Evolutionary conservation across 1,140 invertebrate species (phyloP), one percentile per base, ranked within the genome.

Genomic region (Aphidius gifuensis): DNA sequence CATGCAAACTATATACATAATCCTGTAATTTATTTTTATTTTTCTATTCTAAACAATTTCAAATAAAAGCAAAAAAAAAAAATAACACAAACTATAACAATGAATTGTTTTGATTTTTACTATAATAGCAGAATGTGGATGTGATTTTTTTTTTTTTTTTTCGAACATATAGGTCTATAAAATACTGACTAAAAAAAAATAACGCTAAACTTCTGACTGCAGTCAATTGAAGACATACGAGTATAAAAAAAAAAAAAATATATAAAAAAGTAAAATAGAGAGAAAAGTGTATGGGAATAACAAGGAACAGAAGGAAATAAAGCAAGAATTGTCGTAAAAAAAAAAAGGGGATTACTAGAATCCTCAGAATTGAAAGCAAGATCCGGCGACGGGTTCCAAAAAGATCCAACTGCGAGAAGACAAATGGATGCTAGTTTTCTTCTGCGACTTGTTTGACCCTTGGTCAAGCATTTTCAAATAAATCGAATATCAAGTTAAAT

Each of bases 301-400:
- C 5, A 39, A 53, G 49, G 48, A 53, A 9, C 4, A 7, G 48
- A 44, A 53, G 11, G 56, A 9, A 60, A 44, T 47, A 38, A 11
- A 44, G 46, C 47, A 58, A 51, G 38, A 51, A 43, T 40, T 44
- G 51, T 32, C 16, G 45, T n/a, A n/a, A 57, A 16, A 44, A 54
- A 45, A 46, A 11, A 60, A 8, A 51, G 48, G 39, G 16, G 49
- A 49, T 50, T 40, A 9, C 21, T 5, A 42, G 47, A 57, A 58
- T 50, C 21, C 54, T 38, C 9, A 51, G 61, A 62, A 62, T 62
- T 62, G 61, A 62, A 62, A 62, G 53, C n/a, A 45, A 57, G 47
- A 57, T 62, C 61, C 40, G 16, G 54, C 8, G 21, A 47, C 23
- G 46, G 32, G n/a, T 32, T 49, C 48, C 11, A 49, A 55, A 49